phyloP scores from a whole-genome alignment of 2,888 invertebrate species.

The Onthophagus sagittarius region DNA sequence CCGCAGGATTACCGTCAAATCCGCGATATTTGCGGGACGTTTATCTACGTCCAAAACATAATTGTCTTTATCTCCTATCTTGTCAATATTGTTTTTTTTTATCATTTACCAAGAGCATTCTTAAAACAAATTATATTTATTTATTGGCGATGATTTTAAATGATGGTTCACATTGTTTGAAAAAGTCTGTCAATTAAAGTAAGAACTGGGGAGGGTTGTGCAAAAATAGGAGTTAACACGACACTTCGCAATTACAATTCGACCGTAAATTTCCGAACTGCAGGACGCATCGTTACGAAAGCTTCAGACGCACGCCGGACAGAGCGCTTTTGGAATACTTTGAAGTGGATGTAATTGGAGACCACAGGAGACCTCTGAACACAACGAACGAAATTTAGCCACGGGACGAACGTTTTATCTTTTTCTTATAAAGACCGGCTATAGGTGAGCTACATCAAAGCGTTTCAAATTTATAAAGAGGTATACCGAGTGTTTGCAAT shows the following conservation, averaged over 20 bases:
- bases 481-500: too few species aligned
- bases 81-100: neutral
- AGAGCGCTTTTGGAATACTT: neutral
- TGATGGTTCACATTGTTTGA: neutral
- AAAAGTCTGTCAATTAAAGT: neutral
- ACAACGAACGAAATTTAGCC: neutral
- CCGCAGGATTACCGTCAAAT: neutral
- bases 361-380: neutral
- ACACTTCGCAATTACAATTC: conserved; percentile 17
- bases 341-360: neutral
- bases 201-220: neutral
- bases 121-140: neutral
- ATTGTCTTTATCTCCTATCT: neutral
- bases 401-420: neutral
- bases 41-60: neutral
- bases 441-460: too few species aligned
- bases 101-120: neutral
- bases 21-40: neutral
- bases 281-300: conserved; percentile 19
- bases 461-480: too few species aligned
- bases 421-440: neutral
- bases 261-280: conserved; percentile 20
- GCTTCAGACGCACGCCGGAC: neutral
- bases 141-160: neutral
- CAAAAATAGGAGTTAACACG: conserved; percentile 8